Conservation (phyloP, 1,140 invertebrate species). For the Aphis gossypii region DNA sequence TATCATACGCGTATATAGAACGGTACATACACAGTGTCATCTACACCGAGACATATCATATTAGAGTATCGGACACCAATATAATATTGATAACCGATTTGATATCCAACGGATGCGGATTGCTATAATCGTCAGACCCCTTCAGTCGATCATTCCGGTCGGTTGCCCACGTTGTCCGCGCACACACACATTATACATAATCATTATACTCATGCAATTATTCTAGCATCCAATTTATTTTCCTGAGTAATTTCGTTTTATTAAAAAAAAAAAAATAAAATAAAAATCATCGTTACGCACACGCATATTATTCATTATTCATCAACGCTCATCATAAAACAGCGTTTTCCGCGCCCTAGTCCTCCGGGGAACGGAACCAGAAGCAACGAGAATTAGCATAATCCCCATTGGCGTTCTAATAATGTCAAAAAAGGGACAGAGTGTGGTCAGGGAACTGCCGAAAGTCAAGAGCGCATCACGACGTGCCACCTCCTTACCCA, state of each 20-base stretch:
- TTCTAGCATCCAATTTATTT: not conserved
- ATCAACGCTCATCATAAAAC: not conserved
- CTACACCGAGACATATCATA: too few relatives aligned
- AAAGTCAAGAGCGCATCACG: conserved; percentile 38
- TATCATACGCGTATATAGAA: too few relatives aligned
- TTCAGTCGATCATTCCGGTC: too few relatives aligned
- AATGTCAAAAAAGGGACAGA: conserved; percentile 23
- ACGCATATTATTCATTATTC: conserved; percentile 7
- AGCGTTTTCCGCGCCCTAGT: not conserved
- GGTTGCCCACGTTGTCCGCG: not conserved
- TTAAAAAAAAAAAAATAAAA: not conserved
- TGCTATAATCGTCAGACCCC: too few relatives aligned
- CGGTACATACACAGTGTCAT: too few relatives aligned
- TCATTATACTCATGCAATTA: not conserved
- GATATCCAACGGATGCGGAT: too few relatives aligned
- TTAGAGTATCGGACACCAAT: too few relatives aligned
- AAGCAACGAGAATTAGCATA: conserved; percentile 45
- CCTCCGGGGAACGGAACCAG: not conserved
- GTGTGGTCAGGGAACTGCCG: conserved; percentile 21
- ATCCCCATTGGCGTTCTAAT: conserved; percentile 46
- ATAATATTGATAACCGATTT: too few relatives aligned
- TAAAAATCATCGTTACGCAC: not conserved
- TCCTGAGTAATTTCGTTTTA: not conserved
- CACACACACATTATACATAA: not conserved
- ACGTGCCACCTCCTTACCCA: not conserved